These are phyloP conservation scores for Cyphomyrus discorhynchus DNA, from an alignment of 2,113 vertebrate genomes.

Conservation along the genomic window DNA sequence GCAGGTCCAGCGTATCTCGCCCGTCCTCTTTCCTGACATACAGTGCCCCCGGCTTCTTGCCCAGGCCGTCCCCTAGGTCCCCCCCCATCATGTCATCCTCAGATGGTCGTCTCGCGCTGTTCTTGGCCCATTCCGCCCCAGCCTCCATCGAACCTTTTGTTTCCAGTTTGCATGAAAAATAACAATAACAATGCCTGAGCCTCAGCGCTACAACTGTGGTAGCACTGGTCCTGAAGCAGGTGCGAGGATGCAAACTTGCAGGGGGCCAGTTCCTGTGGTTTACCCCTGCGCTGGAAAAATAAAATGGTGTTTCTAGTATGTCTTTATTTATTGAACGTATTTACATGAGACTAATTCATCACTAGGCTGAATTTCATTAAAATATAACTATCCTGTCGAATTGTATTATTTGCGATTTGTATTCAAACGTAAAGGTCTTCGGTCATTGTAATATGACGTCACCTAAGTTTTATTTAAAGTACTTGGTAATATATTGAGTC, in stretches of 20 bases:
- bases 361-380: background rate
- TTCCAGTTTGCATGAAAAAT: background rate
- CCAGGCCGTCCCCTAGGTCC: constrained; percentile 75
- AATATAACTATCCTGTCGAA: background rate
- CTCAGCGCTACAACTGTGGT: background rate
- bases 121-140: constrained; percentile 32
- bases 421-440: background rate
- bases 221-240: background rate
- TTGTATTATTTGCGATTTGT: background rate
- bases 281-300: background rate
- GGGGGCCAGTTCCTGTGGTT: background rate
- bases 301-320: background rate
- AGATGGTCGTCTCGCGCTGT: constrained; percentile 21
- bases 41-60: constrained; percentile 49
- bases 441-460: background rate
- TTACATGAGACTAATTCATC: background rate
- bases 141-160: constrained; percentile 35
- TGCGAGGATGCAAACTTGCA: background rate
- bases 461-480: background rate
- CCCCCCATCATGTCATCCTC: constrained; percentile 79
- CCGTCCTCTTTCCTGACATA: constrained; percentile 23
- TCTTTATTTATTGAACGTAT: background rate
- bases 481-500: background rate
- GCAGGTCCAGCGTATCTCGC: constrained; percentile 4
- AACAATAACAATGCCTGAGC: background rate